Evolutionary conservation across 2,888 invertebrate genomes (phyloP), one percentile per base, ranked within the genome.

Genomic region (Dinocampus coccinellae): DNA sequence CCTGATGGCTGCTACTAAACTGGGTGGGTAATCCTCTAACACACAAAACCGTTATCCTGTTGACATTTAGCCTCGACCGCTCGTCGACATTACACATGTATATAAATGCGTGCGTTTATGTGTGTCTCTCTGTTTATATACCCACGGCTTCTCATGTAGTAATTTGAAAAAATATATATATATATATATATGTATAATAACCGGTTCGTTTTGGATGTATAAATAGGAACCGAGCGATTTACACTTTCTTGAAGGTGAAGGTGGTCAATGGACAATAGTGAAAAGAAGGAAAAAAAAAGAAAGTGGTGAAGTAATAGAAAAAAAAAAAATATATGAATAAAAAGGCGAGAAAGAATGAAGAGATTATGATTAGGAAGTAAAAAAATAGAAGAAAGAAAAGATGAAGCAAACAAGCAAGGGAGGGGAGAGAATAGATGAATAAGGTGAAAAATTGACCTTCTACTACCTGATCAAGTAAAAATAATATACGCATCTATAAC

Each of bases 41-140:
- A 42, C 47, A 64, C 64, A 78, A 74, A 76, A 77, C 78, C 79
- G 80, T 82, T 81, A 84, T 82, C 67, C 74, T 77, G 85, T 85
- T 85, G 85, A 85, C 85, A 85, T 84, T 85, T 84, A 83, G 83
- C 83, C 84, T 82, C 62, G 67, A 61, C 72, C 72, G 66, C 55
- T 57, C n/a, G 64, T 47, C 16, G 57, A 29, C 22, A 36, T 36
- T 26, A 57, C 22, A 33, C 7, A 10, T 47, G 47, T n/a, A 47
- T 29, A 29, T 29, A n/a, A n/a, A n/a, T 29, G 7, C 7, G 7
- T 29, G 7, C 29, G 7, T 7, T 4, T 29, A 29, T 7, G 7
- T 47, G 47, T 47, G n/a, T n/a, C n/a, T n/a, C n/a, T 16, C 47
- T 47, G 47, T 47, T 47, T 47, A 47, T 47, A 39, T 57, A 57